These are phyloP conservation scores for Cerceris rybyensis DNA, from an alignment of 2,888 invertebrate species.

Conservation along the genomic window DNA sequence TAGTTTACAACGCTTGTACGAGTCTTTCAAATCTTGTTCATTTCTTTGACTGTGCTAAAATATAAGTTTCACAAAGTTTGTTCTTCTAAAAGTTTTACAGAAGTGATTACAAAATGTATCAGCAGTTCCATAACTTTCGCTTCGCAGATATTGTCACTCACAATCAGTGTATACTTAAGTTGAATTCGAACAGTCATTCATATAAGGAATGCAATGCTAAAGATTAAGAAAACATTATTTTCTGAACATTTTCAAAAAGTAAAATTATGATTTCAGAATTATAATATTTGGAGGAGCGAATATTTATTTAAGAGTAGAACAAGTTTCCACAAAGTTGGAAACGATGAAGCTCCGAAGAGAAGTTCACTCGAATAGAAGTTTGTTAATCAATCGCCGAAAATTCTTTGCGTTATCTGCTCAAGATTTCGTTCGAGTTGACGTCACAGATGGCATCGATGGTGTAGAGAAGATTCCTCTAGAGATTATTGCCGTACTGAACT, in stretches of 20 bases:
- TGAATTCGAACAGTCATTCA: too few species aligned
- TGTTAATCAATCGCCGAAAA: constrained; percentile 25
- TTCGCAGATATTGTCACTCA: too few species aligned
- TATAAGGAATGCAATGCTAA: too few species aligned
- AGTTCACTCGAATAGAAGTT: constrained; percentile 9
- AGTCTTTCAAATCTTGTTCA: too few species aligned
- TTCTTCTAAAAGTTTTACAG: too few species aligned
- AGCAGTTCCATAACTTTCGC: too few species aligned
- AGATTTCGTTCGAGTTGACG: background rate
- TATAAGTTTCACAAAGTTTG: too few species aligned
- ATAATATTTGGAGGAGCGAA: background rate
- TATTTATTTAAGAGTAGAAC: background rate
- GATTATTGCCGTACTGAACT: constrained; percentile 4
- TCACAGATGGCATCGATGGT: background rate
- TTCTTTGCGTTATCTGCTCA: constrained; percentile 7
- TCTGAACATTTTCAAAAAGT: background rate
- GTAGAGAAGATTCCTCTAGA: background rate
- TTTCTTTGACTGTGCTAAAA: too few species aligned
- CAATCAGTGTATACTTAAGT: too few species aligned
- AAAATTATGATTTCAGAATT: background rate
- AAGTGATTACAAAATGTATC: too few species aligned
- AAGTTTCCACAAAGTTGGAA: constrained; percentile 10
- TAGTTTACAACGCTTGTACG: too few species aligned
- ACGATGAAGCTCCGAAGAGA: background rate
- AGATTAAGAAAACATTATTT: background rate